Evolutionary conservation across 1,140 invertebrate genomes (phyloP).

Genomic region (Pogonomyrmex barbatus): DNA sequence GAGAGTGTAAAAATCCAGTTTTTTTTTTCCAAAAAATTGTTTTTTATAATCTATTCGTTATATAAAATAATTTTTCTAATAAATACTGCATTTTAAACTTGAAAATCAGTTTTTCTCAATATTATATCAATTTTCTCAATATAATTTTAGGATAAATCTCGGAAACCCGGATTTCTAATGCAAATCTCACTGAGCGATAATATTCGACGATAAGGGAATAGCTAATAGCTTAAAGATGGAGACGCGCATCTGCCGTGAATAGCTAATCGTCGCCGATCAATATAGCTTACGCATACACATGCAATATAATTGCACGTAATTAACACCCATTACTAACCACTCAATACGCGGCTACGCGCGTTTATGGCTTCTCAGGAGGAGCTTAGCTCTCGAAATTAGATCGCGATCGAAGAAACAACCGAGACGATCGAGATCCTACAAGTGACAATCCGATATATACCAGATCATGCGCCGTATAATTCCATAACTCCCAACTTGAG

Average conservation of each 20-base stretch:
- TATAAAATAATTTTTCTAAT: background rate
- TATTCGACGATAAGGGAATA: slow-evolving; percentile 49
- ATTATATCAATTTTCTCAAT: background rate
- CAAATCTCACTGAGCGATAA: slow-evolving; percentile 38
- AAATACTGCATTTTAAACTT: background rate
- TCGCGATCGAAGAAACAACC: slow-evolving; percentile 46
- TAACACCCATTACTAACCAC: slow-evolving; percentile 62
- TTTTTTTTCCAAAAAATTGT: background rate
- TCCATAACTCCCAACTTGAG: slow-evolving; percentile 9
- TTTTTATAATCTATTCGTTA: background rate
- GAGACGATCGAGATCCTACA: slow-evolving; percentile 28
- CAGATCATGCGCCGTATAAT: background rate
- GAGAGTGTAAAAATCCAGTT: background rate
- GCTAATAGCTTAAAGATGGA: slow-evolving; percentile 61
- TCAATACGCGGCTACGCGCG: slow-evolving; percentile 47
- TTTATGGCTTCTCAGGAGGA: slow-evolving; percentile 53
- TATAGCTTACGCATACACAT: slow-evolving; percentile 58
- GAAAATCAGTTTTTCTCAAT: background rate
- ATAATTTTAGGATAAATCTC: background rate
- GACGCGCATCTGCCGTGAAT: slow-evolving; percentile 49
- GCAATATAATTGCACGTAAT: slow-evolving; percentile 61
- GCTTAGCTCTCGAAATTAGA: slow-evolving; percentile 39
- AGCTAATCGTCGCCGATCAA: slow-evolving; percentile 62
- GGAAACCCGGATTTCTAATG: background rate
- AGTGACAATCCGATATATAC: slow-evolving; percentile 30